Base-by-base conservation (phyloP, 1,140 invertebrate species). In the Xylocopa sonorina region DNA sequence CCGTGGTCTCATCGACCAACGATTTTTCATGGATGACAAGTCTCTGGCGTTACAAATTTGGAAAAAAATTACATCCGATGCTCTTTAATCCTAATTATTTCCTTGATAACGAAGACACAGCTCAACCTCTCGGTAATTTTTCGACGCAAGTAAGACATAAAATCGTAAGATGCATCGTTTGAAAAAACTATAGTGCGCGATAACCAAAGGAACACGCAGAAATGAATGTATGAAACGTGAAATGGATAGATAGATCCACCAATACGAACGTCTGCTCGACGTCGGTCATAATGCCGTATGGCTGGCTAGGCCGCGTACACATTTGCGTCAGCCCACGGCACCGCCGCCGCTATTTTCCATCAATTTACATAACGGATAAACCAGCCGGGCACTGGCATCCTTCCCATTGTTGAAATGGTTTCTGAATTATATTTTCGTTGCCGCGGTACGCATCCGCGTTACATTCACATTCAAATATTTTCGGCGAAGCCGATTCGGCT, bases 281-380 rank as follows among this genome's bases (percentile, higher is more conserved):
- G 69, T 80, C 58, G 69, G 71, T 75, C 64, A 66, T 67, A 51
- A 48, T 46, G 48, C 32, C 64, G n/a, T 24, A 46, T 29, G 43
- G 48, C 18, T 62, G 58, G 62, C 41, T 32, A 41, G 21, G 38
- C 46, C 29, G 58, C 24, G 38, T 18, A 48, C 69, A 72, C 81
- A 76, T 75, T 29, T 71, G 73, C 78, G 73, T 68, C 38, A 43
- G 51, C 38, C 60, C 63, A 51, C 48, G 32, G n/a, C 29, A 29
- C 82, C 29, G 14, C n/a, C 74, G 68, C n/a, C 71, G 72, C 89
- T 91, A 89, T 90, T 92, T 92, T 92, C 88, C 91, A 92, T 92
- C 79, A 87, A 92, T 92, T 92, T 92, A 91, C 91, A 92, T 92
- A 92, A 90, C 88, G 82, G 86, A 90, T 89, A 91, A 91, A 92